These are phyloP conservation scores for Platysteira castanea DNA, from an alignment of 2,113 vertebrate genomes.

Conservation along the genomic window DNA sequence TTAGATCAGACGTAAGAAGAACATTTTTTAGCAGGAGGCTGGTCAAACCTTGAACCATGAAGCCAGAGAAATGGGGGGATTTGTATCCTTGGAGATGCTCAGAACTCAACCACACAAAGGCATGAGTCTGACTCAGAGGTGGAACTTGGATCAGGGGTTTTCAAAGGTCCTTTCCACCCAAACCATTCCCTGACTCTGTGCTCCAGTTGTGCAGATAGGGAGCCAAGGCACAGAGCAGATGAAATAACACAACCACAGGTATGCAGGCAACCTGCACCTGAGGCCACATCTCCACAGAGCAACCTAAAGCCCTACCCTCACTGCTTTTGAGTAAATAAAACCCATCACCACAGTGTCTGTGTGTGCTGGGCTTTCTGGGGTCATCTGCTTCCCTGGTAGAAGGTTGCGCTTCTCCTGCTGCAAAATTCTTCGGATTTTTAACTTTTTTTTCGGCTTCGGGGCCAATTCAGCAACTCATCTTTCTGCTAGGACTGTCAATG, in stretches of 20 bases:
- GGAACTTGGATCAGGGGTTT: not conserved
- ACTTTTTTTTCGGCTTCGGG: not conserved
- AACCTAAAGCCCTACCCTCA: not conserved
- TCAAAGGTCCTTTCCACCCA: not conserved
- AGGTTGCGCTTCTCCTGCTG: not conserved
- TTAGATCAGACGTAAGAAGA: not conserved
- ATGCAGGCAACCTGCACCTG: not conserved
- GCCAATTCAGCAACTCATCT: not conserved
- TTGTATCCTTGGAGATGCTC: not conserved
- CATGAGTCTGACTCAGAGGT: not conserved
- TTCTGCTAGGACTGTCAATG: not conserved
- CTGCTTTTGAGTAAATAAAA: not conserved
- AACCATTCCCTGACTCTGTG: not conserved
- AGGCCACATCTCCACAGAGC: not conserved
- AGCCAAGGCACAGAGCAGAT: not conserved
- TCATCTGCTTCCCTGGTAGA: not conserved
- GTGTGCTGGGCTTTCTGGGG: not conserved
- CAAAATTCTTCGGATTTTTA: not conserved
- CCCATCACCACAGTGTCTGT: not conserved
- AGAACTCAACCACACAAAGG: not conserved
- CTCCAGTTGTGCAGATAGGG: not conserved
- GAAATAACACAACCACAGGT: not conserved
- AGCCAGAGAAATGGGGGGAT: not conserved
- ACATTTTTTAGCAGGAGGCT: not conserved
- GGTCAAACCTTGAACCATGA: not conserved